These are phyloP conservation scores for Trachemys scripta DNA, from an alignment of 2,113 vertebrate species.

Conservation along the genomic window DNA sequence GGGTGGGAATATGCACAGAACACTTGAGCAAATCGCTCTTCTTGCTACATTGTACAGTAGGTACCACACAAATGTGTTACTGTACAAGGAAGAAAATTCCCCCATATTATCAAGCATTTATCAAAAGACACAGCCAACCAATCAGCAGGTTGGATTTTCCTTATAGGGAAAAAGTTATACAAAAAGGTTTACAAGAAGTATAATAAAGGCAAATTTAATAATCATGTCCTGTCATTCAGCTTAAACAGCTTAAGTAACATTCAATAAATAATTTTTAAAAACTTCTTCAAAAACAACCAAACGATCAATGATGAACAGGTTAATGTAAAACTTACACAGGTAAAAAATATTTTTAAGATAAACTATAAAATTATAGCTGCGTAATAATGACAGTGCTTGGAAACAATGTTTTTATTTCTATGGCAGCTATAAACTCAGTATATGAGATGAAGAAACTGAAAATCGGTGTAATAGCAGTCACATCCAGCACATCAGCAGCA, in stretches of 20 bases:
- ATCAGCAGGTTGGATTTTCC: neutral
- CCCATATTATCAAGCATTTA: neutral
- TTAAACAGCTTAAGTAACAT: neutral
- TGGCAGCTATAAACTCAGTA: too few species aligned
- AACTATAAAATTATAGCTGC: neutral
- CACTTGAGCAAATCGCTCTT: neutral
- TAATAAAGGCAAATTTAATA: neutral
- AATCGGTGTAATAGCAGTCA: neutral
- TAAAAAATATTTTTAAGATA: neutral
- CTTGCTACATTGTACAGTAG: neutral
- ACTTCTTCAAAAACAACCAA: neutral
- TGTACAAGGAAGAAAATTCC: neutral
- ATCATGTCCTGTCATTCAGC: neutral
- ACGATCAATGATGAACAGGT: neutral
- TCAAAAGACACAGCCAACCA: neutral
- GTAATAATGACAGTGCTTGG: neutral
- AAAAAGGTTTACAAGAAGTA: neutral
- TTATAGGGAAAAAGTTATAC: neutral
- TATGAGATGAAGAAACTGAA: neutral
- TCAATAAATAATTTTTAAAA: neutral
- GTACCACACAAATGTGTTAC: neutral
- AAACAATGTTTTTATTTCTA: neutral
- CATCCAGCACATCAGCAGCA: neutral
- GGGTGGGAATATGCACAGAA: too few species aligned
- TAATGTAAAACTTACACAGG: neutral